Evolutionary conservation across 1,140 invertebrate species (phyloP), one percentile per base, ranked within the genome.

Genomic region (Zaprionus africanus): DNA sequence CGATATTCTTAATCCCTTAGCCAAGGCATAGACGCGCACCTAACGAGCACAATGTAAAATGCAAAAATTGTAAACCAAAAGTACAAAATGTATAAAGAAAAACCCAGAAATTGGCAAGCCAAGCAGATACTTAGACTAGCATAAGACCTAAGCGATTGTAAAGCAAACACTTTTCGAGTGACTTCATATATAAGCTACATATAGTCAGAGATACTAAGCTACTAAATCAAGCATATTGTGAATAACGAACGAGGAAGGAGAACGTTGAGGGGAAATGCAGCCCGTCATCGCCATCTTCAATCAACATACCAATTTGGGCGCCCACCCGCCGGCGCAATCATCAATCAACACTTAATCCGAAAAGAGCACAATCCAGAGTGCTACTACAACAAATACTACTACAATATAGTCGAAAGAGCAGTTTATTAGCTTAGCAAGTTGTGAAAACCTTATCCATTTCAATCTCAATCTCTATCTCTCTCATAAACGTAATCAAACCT

Each of bases 161-260:
- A 88, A 83, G 85, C 85, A 88, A 88, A 88, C 85, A 88, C 85
- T 88, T 88, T 90, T 85, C 78, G 69, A 81, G 81, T 90, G 81
- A 90, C 67, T 58, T 31, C 53, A 1, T 28, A 28, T 9, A 56
- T 51, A 51, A 51, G 3, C 17, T 19, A 17, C 9, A 34, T 53
- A 58, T 17, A 41, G 24, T 58, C 57, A 54, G 15, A 67, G 22
- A 34, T 36, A 17, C 4, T 26, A 72, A 67, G 19, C 5, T 24
- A 17, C 68, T 46, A 67, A 43, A 75, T 78, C 73, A 87, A 81
- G 78, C 78, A 53, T 46, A 85, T 69, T 90, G 85, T 88, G 85
- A 90, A 24, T 67, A 66, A 49, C 5, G 26, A 51, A 64, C 71
- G 71, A 68, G 28, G 53, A 68, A 88, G 75, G 11, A 19, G 46